phyloP scores from a whole-genome alignment of 2,797 vertebrate species.

The Percopsis omiscomaycus region DNA sequence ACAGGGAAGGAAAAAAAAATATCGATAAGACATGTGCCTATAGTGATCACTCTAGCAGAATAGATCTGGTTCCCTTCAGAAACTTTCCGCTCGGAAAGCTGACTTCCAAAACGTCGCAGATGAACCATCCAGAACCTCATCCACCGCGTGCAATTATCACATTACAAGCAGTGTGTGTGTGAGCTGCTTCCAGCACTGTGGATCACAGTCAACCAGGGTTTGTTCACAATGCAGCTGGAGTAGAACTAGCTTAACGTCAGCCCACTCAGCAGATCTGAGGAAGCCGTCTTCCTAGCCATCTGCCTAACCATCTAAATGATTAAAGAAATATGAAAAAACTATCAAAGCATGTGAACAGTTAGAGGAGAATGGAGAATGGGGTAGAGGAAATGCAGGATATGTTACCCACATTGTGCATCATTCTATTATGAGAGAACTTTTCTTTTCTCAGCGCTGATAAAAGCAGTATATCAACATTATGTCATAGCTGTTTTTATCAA shows the following conservation, averaged over 20 bases:
- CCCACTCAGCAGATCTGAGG: slow-evolving; percentile 6
- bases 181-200: slow-evolving; percentile 23
- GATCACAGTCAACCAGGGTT: slow-evolving; percentile 8
- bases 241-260: not conserved
- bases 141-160: slow-evolving; percentile 51
- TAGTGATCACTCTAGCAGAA: slow-evolving; percentile 26
- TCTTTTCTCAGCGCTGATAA: not conserved
- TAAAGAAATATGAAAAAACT: not conserved
- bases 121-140: slow-evolving; percentile 36
- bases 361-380: not conserved
- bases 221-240: slow-evolving; percentile 16
- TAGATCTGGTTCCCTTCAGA: slow-evolving; percentile 21
- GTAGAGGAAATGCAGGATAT: slow-evolving; percentile 3
- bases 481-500: not conserved
- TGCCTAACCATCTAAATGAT: not conserved
- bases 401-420: not conserved
- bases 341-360: slow-evolving; percentile 2
- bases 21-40: slow-evolving; percentile 22
- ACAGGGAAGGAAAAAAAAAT: slow-evolving; percentile 17
- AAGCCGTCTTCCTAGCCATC: not conserved
- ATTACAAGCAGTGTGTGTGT: slow-evolving; percentile 34
- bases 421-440: slow-evolving; percentile 8
- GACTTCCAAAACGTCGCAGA: slow-evolving; percentile 25
- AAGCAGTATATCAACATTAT: not conserved
- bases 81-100: slow-evolving; percentile 23